Conservation (phyloP, 2,113 vertebrate genomes). For the Labeo catla region DNA sequence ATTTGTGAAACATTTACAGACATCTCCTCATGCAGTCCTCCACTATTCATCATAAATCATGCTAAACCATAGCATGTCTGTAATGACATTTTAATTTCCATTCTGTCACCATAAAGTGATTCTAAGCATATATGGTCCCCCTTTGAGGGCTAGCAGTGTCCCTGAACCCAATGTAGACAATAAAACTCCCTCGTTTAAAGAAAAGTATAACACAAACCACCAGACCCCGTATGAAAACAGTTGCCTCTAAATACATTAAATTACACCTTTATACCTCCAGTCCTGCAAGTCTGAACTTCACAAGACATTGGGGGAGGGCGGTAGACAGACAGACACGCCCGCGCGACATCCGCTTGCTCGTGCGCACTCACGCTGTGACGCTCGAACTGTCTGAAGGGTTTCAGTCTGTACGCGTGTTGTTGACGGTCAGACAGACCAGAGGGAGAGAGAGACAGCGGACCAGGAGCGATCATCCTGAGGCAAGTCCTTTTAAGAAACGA, state of each 20-base stretch:
- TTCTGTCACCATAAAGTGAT: not conserved
- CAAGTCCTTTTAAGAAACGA: slow-evolving; percentile 58
- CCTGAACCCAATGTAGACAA: not conserved
- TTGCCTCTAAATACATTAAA: not conserved
- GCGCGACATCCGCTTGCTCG: slow-evolving; percentile 71
- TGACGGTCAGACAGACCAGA: slow-evolving; percentile 69
- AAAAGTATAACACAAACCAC: not conserved
- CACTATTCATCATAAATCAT: not conserved
- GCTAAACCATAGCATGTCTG: not conserved
- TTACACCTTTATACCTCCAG: not conserved
- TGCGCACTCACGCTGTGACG: slow-evolving; percentile 79
- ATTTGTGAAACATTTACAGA: slow-evolving; percentile 20
- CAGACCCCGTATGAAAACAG: not conserved
- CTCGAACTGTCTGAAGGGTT: slow-evolving; percentile 65
- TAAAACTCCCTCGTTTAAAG: not conserved
- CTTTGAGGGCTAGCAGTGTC: not conserved
- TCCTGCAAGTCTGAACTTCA: slow-evolving; percentile 27
- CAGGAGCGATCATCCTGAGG: slow-evolving; percentile 57
- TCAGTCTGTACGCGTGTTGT: slow-evolving; percentile 74
- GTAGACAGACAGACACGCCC: slow-evolving; percentile 73
- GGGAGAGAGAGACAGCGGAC: slow-evolving; percentile 63
- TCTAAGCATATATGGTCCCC: not conserved
- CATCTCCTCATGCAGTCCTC: not conserved
- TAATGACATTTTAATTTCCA: not conserved
- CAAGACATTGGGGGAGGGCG: slow-evolving; percentile 1